Evolutionary conservation across 2,113 vertebrate genomes (phyloP).

Genomic region (Periophthalmodon schlosseri): DNA sequence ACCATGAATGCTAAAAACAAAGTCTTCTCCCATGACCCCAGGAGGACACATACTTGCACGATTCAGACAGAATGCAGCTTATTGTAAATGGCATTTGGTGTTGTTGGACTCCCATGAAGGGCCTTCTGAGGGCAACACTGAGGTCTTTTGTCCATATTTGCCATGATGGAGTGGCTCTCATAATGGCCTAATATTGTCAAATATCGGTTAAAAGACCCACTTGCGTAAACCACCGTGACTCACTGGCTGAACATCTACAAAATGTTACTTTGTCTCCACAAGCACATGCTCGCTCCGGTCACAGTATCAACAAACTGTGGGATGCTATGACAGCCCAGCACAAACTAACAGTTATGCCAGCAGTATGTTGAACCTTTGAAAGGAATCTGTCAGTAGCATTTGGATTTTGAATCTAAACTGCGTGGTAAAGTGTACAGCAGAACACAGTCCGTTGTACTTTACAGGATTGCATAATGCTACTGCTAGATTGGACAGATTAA

Average conservation of each 20-base stretch:
- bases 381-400: neutral
- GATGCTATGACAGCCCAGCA: neutral
- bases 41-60: neutral
- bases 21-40: slow-evolving; percentile 14
- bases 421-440: neutral
- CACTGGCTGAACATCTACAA: slow-evolving; percentile 28
- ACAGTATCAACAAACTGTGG: slow-evolving; percentile 22
- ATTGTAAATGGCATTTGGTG: slow-evolving; percentile 42
- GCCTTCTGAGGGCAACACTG: slow-evolving; percentile 52
- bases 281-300: slow-evolving; percentile 30
- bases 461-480: slow-evolving; percentile 34
- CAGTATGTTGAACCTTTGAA: neutral
- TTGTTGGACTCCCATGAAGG: slow-evolving; percentile 6
- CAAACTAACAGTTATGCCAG: neutral
- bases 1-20: neutral
- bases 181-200: slow-evolving; percentile 47
- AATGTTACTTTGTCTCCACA: slow-evolving; percentile 38
- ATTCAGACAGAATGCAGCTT: slow-evolving; percentile 54
- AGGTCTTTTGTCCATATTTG: slow-evolving; percentile 50
- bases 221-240: slow-evolving; percentile 36
- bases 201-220: slow-evolving; percentile 13
- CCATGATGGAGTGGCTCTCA: slow-evolving; percentile 36
- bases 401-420: neutral
- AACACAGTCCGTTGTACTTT: slow-evolving; percentile 2
- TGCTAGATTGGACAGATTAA: slow-evolving; percentile 33